These are phyloP conservation scores for Pterois miles DNA, from an alignment of 2,797 vertebrate species.

Conservation along the genomic window DNA sequence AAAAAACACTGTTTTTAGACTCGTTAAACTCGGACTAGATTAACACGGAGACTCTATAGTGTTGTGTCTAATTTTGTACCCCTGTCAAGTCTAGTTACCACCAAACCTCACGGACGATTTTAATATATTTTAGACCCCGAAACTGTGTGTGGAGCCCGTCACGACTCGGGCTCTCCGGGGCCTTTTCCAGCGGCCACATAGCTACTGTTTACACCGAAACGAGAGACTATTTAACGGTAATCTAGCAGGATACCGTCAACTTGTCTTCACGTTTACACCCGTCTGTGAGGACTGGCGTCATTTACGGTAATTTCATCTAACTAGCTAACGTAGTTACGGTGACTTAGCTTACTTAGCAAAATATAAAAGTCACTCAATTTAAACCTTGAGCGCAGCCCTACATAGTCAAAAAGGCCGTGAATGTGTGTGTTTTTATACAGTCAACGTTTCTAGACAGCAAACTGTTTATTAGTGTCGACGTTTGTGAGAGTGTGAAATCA, in stretches of 20 bases:
- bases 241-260: accelerated
- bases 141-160: background rate
- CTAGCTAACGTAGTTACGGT: constrained; percentile 26
- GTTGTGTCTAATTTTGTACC: background rate
- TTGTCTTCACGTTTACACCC: too few relatives aligned
- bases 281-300: background rate
- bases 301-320: background rate
- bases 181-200: background rate
- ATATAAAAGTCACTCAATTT: background rate
- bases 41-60: background rate
- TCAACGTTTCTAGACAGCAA: accelerated
- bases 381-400: accelerated
- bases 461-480: background rate
- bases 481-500: background rate
- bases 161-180: constrained; percentile 16
- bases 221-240: accelerated
- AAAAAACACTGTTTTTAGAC: background rate
- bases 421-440: accelerated
- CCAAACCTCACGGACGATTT: too few relatives aligned
- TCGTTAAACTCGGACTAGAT: background rate
- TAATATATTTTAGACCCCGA: background rate
- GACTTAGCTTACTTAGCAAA: constrained; percentile 28
- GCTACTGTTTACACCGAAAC: accelerated
- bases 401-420: accelerated
- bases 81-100: too few relatives aligned